Evolutionary conservation across 2,888 invertebrate species (phyloP).

Genomic region (Gonocerus acuteangulatus): DNA sequence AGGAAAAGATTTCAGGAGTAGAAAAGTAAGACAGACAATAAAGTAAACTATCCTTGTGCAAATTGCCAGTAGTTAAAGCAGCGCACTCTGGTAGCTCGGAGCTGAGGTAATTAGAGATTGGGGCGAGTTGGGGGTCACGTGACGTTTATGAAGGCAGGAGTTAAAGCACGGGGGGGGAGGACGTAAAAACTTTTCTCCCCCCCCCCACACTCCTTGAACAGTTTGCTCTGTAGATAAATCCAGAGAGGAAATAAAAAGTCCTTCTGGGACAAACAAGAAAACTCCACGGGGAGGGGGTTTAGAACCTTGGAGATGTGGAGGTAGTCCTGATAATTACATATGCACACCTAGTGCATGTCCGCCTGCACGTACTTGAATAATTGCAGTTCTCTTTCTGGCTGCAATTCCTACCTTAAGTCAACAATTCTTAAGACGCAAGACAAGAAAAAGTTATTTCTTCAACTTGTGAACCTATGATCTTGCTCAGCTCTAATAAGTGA

Average conservation of each 20-base stretch:
- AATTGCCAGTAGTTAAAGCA: neutral
- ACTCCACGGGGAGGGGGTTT: neutral
- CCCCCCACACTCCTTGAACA: no score
- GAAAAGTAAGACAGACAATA: neutral
- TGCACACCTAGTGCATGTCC: neutral
- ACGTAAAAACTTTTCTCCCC: neutral
- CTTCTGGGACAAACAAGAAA: constrained; percentile 5
- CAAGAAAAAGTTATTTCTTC: no score
- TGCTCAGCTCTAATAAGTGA: no score
- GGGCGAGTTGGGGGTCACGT: constrained; percentile 2
- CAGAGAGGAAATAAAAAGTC: neutral
- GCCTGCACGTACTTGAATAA: neutral
- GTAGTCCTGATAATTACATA: neutral
- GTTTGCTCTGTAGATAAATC: neutral
- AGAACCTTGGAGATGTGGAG: neutral
- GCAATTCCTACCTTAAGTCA: no score
- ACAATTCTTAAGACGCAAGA: no score
- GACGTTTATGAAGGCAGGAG: constrained; percentile 6
- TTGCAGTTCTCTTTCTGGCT: neutral
- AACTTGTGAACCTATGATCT: no score
- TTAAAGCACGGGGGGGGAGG: neutral
- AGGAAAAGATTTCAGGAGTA: no score
- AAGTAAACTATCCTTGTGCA: neutral
- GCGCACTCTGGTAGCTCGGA: neutral
- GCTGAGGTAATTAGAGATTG: constrained; percentile 21